Evolutionary conservation across 2,888 invertebrate genomes (phyloP).

Genomic region (Steinernema hermaphroditum): DNA sequence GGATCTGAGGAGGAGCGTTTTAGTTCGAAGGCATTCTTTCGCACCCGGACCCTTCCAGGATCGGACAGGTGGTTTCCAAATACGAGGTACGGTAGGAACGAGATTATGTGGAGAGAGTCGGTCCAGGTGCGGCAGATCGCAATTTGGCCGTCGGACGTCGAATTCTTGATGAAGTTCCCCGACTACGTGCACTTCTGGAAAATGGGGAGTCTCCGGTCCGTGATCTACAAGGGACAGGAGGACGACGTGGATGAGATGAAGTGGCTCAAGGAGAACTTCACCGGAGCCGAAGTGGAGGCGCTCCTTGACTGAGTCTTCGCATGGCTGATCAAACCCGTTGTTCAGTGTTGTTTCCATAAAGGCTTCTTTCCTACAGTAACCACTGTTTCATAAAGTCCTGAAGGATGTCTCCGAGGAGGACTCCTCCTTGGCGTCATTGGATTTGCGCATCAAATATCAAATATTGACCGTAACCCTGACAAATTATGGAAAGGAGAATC

Average conservation of each 20-base stretch:
- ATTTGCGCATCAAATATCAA: no score
- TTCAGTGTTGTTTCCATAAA: no score
- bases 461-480: no score
- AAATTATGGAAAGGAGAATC: no score
- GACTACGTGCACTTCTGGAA: slow-evolving; percentile 27
- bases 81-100: slow-evolving; percentile 38
- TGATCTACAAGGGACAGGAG: slow-evolving; percentile 4
- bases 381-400: no score
- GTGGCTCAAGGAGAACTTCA: neutral
- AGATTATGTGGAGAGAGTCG: no score
- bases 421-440: no score
- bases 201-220: neutral
- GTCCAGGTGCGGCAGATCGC: neutral
- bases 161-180: slow-evolving; percentile 19
- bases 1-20: no score
- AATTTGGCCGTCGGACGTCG: neutral
- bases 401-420: no score
- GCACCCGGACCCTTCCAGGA: slow-evolving; percentile 49
- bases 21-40: slow-evolving; percentile 50
- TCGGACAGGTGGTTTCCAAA: slow-evolving; percentile 46
- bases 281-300: neutral
- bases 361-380: no score
- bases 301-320: neutral
- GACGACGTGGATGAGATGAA: slow-evolving; percentile 23
- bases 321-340: no score